Base-by-base conservation (phyloP, 2,797 vertebrate genomes). In the Spea hammondii region DNA sequence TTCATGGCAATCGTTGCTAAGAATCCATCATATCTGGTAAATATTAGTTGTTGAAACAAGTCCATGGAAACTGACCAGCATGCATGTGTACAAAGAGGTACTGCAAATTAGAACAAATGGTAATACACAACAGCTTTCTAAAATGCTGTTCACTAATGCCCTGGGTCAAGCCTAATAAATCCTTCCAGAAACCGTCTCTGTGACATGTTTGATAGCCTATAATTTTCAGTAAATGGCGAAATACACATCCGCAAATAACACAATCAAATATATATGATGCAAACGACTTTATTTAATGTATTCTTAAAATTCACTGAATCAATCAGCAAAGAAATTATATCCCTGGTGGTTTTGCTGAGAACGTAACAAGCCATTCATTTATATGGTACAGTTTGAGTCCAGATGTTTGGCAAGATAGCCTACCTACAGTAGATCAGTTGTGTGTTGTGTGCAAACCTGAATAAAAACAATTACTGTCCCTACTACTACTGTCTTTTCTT, bases 11-110 rank as follows among this genome's bases (percentile, higher is more conserved):
- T 78, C 76, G 74, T 77, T 55, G 75, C 73, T 65, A 74, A 46
- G 0, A 84, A 77, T 80, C 80, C 80, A 55, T 77, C 5, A 0
- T 83, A 86, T 86, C 73, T 76, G 74, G 60, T 79, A 83, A 83
- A 72, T 85, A 86, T 77, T 77, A 83, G 72, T 45, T 76, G 70
- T 51, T 81, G 65, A 85, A 47, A 49, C 68, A 71, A 51, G 75
- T 76, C 82, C 79, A 80, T 32, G 71, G 73, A 67, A 72, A 77
- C 60, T 82, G 80, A 77, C 75, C 75, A 82, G 46, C 9, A 17
- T 50, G 80, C 74, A 69, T 76, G 68, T 83, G 71, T 83, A 82
- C 8, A 76, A 48, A 83, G 69, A 77, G 75, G 80, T 78, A 70
- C 64, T 68, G 72, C 72, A 70, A 82, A 70, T 57, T 82, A 77